Evolutionary conservation across 2,888 invertebrate species (phyloP), one percentile per base, ranked within the genome.

Genomic region (Ctenicera cuprea): DNA sequence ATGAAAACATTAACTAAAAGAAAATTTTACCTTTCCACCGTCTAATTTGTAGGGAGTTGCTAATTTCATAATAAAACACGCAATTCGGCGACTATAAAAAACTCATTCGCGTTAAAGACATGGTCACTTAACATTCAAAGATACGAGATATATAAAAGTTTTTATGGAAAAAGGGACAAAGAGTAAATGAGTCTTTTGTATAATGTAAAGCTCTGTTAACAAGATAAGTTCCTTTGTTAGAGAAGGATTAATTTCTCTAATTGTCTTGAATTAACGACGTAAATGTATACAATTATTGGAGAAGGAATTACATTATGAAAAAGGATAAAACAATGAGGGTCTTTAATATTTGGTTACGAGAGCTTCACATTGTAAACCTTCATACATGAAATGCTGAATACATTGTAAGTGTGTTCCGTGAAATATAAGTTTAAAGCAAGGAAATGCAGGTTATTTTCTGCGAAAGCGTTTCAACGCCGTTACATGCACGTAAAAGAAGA

Each of bases 101-200:
- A 30, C 30, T 26, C 54, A 33, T 54, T 12, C 12, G 14, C n/a
- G 12, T 22, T 22, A 33, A 54, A 54, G 54, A 54, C 22, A 54
- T 54, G 11, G 30, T 30, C 54, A 54, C 30, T 54, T 54, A 54
- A 22, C 12, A 54, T 30, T 54, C 54, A 30, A 30, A 54, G 54
- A 54, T 54, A 54, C 12, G 22, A 30, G 54, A 54, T 54, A 54
- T 54, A 45, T 45, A 45, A 54, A 54, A 54, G 12, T 20, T 54
- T 54, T 54, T 54, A 54, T 30, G 54, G 14, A 30, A 54, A 45
- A 54, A 22, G 54, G 20, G 20, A 26, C 14, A 54, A 33, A 5
- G 30, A 8, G 30, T 14, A 50, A 50, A 50, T 12, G 50, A 50
- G 30, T 7, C 14, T 22, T 54, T 54, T 54, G 30, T 54, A 9